Evolutionary conservation across 2,797 vertebrate species (phyloP), one percentile per base, ranked within the genome.

Genomic region (Limnodromus scolopaceus): DNA sequence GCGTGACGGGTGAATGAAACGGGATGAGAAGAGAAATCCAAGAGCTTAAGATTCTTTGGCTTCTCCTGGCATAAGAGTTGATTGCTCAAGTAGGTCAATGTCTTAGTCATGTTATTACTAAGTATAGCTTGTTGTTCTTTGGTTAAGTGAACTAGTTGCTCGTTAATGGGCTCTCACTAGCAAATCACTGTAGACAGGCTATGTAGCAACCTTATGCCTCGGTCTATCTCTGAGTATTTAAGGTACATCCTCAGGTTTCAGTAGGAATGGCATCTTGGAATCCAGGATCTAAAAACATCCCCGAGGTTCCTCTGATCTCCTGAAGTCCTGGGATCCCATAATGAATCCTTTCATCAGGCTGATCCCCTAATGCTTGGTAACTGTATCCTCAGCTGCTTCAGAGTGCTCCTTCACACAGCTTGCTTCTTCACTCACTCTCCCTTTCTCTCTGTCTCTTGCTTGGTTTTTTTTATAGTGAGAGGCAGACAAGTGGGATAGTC

Each of bases 21-120:
- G 38, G 53, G 27, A 28, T 32, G 46, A 75, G 48, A 84, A 87
- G 27, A 93, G 68, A 87, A 71, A 78, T 68, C 57, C 30, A 78
- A 90, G 24, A 43, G 6, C 57, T 48, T 68, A 43, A 75, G 45
- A 91, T 76, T 80, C 70, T 87, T 74, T 80, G 64, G 84, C 76
- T 86, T 92, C 49, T 91, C 30, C n/a, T 93, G 51, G 20, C 8
- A 0, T 39, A 64, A 38, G 17, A 57, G 41, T 71, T 81, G 34
- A 48, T 57, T 92, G 51, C 77, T 70, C 64, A 84, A 85, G 54
- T 36, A 68, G 57, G 36, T 79, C 49, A 46, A 55, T 27, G 34
- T 32, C 76, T 90, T 65, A 46, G 39, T 93, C 86, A 87, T 77
- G 72, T 60, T 72, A 63, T 84, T 94, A 14, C 89, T 92, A 91